phyloP scores from a whole-genome alignment of 2,113 vertebrate genomes.

The Capreolus pygargus region DNA sequence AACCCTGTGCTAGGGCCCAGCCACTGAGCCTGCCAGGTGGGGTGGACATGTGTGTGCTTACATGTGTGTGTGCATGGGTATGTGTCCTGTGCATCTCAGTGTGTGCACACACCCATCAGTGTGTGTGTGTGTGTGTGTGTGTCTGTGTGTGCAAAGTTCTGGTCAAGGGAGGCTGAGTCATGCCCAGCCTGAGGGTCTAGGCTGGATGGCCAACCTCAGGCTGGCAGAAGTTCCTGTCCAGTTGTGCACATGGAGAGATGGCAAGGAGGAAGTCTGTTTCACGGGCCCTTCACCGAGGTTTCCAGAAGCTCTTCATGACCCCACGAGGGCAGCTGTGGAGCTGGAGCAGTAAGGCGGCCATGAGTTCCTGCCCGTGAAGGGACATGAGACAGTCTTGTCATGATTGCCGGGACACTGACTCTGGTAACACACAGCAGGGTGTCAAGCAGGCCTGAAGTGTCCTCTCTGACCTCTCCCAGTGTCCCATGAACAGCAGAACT shows the following conservation, averaged over 20 bases:
- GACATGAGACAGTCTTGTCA: no score
- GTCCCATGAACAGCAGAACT: background rate
- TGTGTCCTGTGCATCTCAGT: background rate
- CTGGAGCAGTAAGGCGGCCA: rapidly evolving
- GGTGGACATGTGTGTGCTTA: background rate
- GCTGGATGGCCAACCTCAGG: background rate
- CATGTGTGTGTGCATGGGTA: background rate
- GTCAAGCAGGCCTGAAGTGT: background rate
- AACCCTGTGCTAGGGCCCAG: background rate
- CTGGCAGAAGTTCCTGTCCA: background rate
- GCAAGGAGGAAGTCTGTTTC: background rate
- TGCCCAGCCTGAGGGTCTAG: no score
- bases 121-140: rapidly evolving
- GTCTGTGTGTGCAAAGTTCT: no score
- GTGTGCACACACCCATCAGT: rapidly evolving
- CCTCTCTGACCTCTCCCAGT: no score
- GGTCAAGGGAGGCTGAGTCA: background rate
- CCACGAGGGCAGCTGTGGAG: background rate
- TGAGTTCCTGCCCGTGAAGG: background rate
- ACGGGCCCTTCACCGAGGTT: background rate
- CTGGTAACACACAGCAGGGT: background rate
- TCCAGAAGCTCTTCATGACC: background rate
- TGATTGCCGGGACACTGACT: rapidly evolving
- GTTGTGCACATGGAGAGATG: rapidly evolving
- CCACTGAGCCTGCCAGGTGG: background rate